Evolutionary conservation across 2,888 invertebrate species (phyloP).

Genomic region (Ectropis crepuscularia): DNA sequence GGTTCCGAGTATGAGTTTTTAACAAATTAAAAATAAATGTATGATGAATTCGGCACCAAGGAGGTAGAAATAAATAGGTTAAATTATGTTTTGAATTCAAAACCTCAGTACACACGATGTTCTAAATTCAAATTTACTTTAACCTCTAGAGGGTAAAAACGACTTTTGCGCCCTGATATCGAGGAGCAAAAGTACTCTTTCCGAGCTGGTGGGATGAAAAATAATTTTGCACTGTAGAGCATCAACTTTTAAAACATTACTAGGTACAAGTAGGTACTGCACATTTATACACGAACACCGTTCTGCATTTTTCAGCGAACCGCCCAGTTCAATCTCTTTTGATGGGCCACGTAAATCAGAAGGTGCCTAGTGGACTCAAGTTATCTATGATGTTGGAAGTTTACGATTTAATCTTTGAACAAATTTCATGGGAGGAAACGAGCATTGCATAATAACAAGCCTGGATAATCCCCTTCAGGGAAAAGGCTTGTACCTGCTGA

Average conservation of each 20-base stretch:
- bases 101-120: no score
- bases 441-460: background rate
- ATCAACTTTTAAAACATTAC: conserved; percentile 6
- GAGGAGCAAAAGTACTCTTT: no score
- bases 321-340: conserved; percentile 26
- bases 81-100: no score
- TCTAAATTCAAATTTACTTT: no score
- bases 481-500: background rate
- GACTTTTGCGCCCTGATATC: no score
- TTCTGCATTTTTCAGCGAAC: conserved; percentile 17
- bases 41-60: no score
- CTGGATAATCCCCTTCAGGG: background rate
- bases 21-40: no score
- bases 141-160: no score
- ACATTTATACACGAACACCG: conserved; percentile 12
- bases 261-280: conserved; percentile 8
- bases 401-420: conserved; percentile 11
- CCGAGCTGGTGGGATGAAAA: no score
- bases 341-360: conserved; percentile 15
- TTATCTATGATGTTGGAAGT: conserved; percentile 6
- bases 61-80: no score
- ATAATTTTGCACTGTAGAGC: background rate
- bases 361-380: conserved; percentile 9
- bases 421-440: conserved; percentile 1
- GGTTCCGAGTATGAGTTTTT: no score